Evolutionary conservation across 2,888 invertebrate genomes (phyloP).

Genomic region (Agrotis ipsilon): DNA sequence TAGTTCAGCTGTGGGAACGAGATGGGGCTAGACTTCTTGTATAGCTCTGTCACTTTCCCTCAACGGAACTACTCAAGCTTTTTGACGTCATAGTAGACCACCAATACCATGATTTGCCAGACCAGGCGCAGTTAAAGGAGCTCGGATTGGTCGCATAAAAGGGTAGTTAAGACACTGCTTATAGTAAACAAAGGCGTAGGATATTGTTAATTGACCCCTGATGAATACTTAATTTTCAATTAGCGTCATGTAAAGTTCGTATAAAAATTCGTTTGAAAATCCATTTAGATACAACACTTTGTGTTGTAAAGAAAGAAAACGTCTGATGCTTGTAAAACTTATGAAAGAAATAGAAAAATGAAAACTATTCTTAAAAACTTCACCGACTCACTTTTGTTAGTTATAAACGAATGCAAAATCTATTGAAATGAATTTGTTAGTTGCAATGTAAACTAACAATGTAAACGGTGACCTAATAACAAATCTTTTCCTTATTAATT

Average conservation of each 20-base stretch:
- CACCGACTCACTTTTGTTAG: too few relatives aligned
- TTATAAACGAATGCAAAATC: neutral
- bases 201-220: neutral
- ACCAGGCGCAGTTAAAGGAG: too few relatives aligned
- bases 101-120: too few relatives aligned
- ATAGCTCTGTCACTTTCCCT: too few relatives aligned
- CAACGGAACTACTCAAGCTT: too few relatives aligned
- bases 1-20: too few relatives aligned
- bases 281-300: too few relatives aligned
- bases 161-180: too few relatives aligned
- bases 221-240: conserved; percentile 8
- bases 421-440: neutral
- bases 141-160: too few relatives aligned
- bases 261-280: neutral
- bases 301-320: neutral
- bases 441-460: conserved; percentile 2
- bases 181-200: conserved; percentile 54
- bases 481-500: conserved; percentile 22
- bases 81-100: too few relatives aligned
- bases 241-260: too few relatives aligned
- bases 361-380: neutral
- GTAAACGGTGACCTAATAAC: conserved; percentile 15
- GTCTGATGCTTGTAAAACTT: neutral
- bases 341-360: neutral
- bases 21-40: too few relatives aligned